Percentiles rank a stretch among this genome's conserved stretches.
phyloP scores from a whole-genome alignment of 2,797 vertebrate species.

The Acropternis orthonyx region DNA sequence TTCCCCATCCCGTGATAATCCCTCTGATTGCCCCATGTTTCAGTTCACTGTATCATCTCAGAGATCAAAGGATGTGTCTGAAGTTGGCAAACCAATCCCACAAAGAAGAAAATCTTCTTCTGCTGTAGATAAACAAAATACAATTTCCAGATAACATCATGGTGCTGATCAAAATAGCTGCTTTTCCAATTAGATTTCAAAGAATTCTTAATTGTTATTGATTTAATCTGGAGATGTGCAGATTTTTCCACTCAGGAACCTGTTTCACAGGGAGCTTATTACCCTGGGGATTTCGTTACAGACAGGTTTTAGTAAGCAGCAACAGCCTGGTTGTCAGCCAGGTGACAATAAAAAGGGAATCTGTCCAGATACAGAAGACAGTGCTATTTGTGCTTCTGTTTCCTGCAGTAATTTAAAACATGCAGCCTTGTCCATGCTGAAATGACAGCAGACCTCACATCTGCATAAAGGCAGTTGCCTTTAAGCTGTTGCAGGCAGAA shows the following conservation, averaged over 20 bases:
- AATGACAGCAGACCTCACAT: slow-evolving; percentile 20
- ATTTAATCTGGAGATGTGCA: slow-evolving; percentile 66
- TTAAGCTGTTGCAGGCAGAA: not conserved
- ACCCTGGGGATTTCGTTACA: slow-evolving; percentile 19
- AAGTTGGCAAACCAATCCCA: slow-evolving; percentile 34
- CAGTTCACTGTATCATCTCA: slow-evolving; percentile 59
- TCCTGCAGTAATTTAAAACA: slow-evolving; percentile 23
- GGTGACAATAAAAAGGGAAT: slow-evolving; percentile 59
- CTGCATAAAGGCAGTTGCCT: not conserved
- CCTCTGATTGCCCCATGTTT: slow-evolving; percentile 55
- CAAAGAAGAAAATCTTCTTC: slow-evolving; percentile 47
- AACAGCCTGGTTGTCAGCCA: slow-evolving; percentile 50
- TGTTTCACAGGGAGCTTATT: slow-evolving; percentile 58
- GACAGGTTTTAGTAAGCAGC: slow-evolving; percentile 50
- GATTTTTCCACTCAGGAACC: slow-evolving; percentile 48
- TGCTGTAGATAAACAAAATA: slow-evolving; percentile 68
- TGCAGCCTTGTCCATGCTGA: not conserved
- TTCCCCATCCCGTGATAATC: slow-evolving; percentile 54
- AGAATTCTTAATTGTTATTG: slow-evolving; percentile 73
- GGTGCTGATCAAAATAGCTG: slow-evolving; percentile 61
- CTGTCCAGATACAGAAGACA: slow-evolving; percentile 19
- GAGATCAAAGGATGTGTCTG: slow-evolving; percentile 68
- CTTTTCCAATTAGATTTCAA: slow-evolving; percentile 71
- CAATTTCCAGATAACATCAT: slow-evolving; percentile 70
- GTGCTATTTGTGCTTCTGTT: slow-evolving; percentile 29